These are phyloP conservation scores for Ectemnius continuus DNA, from an alignment of 2,888 invertebrate species.

Conservation along the genomic window DNA sequence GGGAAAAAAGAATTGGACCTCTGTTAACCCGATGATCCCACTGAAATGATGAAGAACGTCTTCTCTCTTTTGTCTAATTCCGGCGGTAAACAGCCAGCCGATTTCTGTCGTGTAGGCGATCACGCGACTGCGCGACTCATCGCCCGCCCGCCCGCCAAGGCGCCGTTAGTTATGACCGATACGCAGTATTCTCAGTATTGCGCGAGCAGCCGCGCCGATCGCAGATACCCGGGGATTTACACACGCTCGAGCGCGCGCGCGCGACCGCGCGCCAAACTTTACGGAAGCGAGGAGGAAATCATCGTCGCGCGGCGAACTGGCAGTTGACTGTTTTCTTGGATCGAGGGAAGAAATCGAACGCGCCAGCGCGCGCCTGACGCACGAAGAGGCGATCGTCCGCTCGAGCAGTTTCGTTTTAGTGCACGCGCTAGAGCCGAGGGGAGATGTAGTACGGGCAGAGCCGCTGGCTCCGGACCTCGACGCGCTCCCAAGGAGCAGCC, in stretches of 20 bases:
- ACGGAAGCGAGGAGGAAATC: too few species aligned
- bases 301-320: not conserved
- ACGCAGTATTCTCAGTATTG: conserved; percentile 57
- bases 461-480: too few species aligned
- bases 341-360: too few species aligned
- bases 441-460: too few species aligned
- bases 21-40: conserved; percentile 29
- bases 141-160: conserved; percentile 45
- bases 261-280: too few species aligned
- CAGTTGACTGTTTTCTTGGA: not conserved
- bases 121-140: conserved; percentile 59
- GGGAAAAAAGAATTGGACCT: conserved; percentile 17
- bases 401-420: too few species aligned
- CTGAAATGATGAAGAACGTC: conserved; percentile 27
- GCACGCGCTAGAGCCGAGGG: too few species aligned
- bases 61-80: conserved; percentile 52
- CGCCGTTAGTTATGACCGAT: conserved; percentile 56
- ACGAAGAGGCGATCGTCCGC: too few species aligned
- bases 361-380: too few species aligned
- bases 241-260: too few species aligned
- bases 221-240: not conserved
- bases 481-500: too few species aligned
- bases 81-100: conserved; percentile 42
- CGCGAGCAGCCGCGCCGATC: conserved; percentile 54
- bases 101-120: conserved; percentile 48